Evolutionary conservation across 2,888 invertebrate genomes (phyloP).

Genomic region (Rosalia funebris): DNA sequence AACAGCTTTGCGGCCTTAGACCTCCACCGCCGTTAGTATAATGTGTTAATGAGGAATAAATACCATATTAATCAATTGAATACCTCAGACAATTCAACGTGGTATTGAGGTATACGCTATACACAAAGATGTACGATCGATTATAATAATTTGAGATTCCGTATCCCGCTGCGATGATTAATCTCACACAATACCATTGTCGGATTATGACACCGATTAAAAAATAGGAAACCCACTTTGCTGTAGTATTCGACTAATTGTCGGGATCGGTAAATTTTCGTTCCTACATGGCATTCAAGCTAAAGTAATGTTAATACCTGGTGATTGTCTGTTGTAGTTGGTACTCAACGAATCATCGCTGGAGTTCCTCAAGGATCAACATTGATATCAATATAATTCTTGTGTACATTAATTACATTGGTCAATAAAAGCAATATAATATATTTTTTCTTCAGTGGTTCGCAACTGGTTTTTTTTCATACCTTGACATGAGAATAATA

Average conservation of each 20-base stretch:
- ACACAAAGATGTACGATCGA: slow-evolving; percentile 18
- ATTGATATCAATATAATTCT: too few species aligned
- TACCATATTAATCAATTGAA: slow-evolving; percentile 43
- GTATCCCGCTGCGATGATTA: not conserved
- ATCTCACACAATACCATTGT: slow-evolving; percentile 3
- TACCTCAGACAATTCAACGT: slow-evolving; percentile 38
- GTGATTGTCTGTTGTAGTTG: too few species aligned
- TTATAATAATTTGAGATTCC: slow-evolving; percentile 18
- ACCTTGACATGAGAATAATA: too few species aligned
- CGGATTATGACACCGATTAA: not conserved
- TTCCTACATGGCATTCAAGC: too few species aligned
- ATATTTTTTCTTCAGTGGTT: too few species aligned
- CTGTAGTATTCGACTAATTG: not conserved
- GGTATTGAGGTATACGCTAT: slow-evolving; percentile 29
- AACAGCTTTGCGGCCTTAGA: slow-evolving; percentile 13
- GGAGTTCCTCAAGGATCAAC: too few species aligned
- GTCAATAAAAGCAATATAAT: too few species aligned
- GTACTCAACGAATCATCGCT: too few species aligned
- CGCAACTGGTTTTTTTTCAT: too few species aligned
- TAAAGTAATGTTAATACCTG: too few species aligned
- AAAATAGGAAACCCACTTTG: slow-evolving; percentile 9
- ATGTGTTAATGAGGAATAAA: slow-evolving; percentile 41
- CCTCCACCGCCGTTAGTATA: slow-evolving; percentile 20
- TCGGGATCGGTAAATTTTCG: too few species aligned
- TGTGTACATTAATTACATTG: too few species aligned